Evolutionary conservation across 2,888 invertebrate species (phyloP), one percentile per base, ranked within the genome.

Genomic region (Heliconius charithonia): DNA sequence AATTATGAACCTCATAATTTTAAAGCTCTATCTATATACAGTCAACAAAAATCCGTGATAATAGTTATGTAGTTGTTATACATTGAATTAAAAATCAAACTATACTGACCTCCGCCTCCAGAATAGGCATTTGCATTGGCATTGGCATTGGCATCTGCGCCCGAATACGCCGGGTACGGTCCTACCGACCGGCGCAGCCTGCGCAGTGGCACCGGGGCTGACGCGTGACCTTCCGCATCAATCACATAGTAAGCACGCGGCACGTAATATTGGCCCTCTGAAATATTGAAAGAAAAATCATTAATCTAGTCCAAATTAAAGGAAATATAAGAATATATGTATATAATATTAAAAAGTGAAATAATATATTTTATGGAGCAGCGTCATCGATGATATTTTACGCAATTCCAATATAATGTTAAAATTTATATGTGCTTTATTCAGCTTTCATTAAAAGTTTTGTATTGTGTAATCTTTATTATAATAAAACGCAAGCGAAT

Each of bases 191-290:
- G 89, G 79, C 94, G 90, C 85, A 94, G 87, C 76, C 95, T 91
- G 0, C 92, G 88, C 84, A 95, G 88, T 9, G 94, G 92, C 79
- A 95, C 92, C 22, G 93, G 92, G 41, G 89, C 92, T 0, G 96
- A 96, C 86, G 92, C 92, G 84, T 95, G 95, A 0, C 96, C 96
- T 76, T 93, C 91, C 25, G 93, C 88, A 86, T 96, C 96, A 80
- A 96, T 96, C 45, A 95, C 91, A 89, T 96, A 96, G 88, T 95
- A 96, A 9, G 96, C 95, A 80, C 95, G 95, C 19, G 96, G 96
- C 77, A 96, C 93, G 89, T 95, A 96, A 88, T 94, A 95, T 83
- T 96, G 95, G 37, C 95, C 93, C 84, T 87, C 96, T 96, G 92
- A 81, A 93, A 93, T 85, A 80, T 72, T 66, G 37, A 51, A 70